Percentiles rank a stretch among this genome's conserved stretches.
phyloP scores from a whole-genome alignment of 1,140 invertebrate genomes.

The Solen grandis region DNA sequence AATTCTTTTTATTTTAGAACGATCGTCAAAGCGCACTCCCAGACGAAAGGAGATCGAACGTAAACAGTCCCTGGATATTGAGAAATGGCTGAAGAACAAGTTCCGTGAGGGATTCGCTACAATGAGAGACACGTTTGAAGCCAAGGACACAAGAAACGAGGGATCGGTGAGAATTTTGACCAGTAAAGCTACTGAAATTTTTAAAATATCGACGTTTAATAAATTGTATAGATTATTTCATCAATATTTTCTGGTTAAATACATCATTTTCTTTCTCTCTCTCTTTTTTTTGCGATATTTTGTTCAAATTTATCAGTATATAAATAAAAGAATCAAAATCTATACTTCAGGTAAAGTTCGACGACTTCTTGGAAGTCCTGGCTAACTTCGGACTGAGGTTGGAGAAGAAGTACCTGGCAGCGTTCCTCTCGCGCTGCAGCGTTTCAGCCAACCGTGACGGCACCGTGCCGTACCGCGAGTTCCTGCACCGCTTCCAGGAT shows the following conservation, averaged over 20 bases:
- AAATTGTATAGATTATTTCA: too few species aligned
- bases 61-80: constrained; percentile 76
- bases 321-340: too few species aligned
- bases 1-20: constrained; percentile 1
- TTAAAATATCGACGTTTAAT: too few species aligned
- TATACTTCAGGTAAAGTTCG: constrained; percentile 71
- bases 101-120: constrained; percentile 79
- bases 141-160: constrained; percentile 72
- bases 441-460: constrained; percentile 70
- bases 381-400: constrained; percentile 74
- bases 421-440: constrained; percentile 78
- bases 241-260: too few species aligned
- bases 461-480: constrained; percentile 77
- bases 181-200: too few species aligned
- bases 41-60: constrained; percentile 74
- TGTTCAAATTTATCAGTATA: too few species aligned
- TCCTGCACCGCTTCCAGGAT: constrained; percentile 80
- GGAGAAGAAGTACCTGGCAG: constrained; percentile 76
- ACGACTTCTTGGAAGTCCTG: constrained; percentile 76
- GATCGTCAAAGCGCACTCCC: constrained; percentile 62
- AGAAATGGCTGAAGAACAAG: constrained; percentile 80
- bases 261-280: too few species aligned
- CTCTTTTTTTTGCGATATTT: too few species aligned
- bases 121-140: constrained; percentile 79
- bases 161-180: constrained; percentile 76